Evolutionary conservation across 2,797 vertebrate species (phyloP), one percentile per base, ranked within the genome.

Genomic region (Sebastes jordani): DNA sequence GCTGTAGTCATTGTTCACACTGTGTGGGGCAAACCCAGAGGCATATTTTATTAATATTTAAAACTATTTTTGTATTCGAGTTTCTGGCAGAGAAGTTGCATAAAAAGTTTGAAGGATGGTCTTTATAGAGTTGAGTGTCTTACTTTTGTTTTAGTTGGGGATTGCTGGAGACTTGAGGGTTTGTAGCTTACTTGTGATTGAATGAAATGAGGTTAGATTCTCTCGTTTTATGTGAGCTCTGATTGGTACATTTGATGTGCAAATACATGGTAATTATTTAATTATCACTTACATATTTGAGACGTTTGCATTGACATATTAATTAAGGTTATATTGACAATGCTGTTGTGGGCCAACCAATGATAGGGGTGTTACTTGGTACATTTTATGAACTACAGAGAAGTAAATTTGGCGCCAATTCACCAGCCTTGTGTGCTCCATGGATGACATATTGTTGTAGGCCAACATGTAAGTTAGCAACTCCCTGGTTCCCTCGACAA

Each of bases 11-110:
- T 75, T 82, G 77, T 86, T 80, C 65, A 36, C 25, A 61, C 76
- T 71, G 84, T 61, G 70, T 11, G 32, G 84, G 80, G 82, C 72
- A 36, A 85, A 83, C 74, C 87, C 80, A 71, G 49, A 81, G 86
- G 84, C 81, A 30, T 11, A 22, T 79, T 87, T 73, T 85, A 88
- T 88, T 90, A 85, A 86, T 84, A 83, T 86, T 80, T 84, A 77
- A 83, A 83, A 32, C 68, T 46, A 7, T 75, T 82, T 85, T 87
- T 81, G 81, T 70, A 77, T 68, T 32, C n/a, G 38, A 83, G 22
- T 74, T 81, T 78, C 32, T 65, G 68, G 29, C 23, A 59, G 30
- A 54, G 58, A 82, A 42, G 65, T 76, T 78, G 36, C 25, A 38
- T 4, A 3, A 66, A 69, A 84, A 74, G 70, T 81, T 84, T 84